Conservation (phyloP, 2,888 invertebrate species). For the Psylliodes chrysocephalus region DNA sequence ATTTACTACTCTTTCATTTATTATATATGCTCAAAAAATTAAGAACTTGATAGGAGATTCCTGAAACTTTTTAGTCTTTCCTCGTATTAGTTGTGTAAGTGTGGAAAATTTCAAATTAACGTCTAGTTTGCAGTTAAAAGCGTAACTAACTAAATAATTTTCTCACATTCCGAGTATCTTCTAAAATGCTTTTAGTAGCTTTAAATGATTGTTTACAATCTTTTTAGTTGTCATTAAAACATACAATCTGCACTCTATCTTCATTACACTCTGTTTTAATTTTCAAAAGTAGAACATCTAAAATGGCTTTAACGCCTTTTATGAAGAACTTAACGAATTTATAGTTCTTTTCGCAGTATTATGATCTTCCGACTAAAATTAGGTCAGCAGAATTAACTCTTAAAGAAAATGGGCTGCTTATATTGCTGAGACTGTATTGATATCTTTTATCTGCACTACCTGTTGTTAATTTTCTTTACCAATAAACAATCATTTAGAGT, state of each 20-base stretch:
- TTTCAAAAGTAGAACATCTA: constrained; percentile 23
- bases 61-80: too few relatives aligned
- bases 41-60: too few relatives aligned
- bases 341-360: constrained; percentile 9
- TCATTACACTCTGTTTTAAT: constrained; percentile 15
- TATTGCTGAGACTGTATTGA: background rate
- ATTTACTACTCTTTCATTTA: too few relatives aligned
- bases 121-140: too few relatives aligned
- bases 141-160: too few relatives aligned
- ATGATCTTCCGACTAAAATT: constrained; percentile 9
- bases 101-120: too few relatives aligned
- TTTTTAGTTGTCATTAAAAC: constrained; percentile 13
- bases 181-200: background rate
- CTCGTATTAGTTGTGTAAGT: too few relatives aligned
- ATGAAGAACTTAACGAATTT: constrained; percentile 27
- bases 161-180: too few relatives aligned
- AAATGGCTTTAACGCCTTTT: constrained; percentile 13
- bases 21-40: too few relatives aligned
- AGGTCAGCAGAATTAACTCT: constrained; percentile 18
- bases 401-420: constrained; percentile 12
- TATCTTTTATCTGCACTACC: too few relatives aligned
- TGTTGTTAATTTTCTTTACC: too few relatives aligned
- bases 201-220: constrained; percentile 1
- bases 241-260: constrained; percentile 18
- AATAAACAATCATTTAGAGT: too few relatives aligned